A percentile compares a stretch with the other conserved stretches of the same genome.
phyloP scores from a whole-genome alignment of 2,797 vertebrate genomes.

The Tapirus indicus region DNA sequence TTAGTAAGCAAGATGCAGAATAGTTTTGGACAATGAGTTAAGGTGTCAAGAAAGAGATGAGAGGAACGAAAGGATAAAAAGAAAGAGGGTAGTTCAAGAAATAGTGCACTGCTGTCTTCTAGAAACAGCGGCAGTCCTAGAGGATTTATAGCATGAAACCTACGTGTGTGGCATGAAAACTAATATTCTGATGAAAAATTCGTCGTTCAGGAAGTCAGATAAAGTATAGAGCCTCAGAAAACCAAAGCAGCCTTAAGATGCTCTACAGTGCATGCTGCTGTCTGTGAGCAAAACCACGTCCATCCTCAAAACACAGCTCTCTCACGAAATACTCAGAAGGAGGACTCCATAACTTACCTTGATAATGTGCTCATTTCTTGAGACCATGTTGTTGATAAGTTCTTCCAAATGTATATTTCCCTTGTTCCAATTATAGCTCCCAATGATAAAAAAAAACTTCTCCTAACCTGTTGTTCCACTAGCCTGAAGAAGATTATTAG shows the following conservation, averaged over 20 bases:
- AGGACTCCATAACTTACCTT: accelerated
- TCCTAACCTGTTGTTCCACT: accelerated
- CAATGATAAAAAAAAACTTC: not conserved
- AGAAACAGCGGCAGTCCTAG: not conserved
- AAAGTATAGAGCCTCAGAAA: not conserved
- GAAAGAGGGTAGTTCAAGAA: no score
- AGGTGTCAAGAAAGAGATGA: not conserved
- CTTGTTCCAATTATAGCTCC: accelerated
- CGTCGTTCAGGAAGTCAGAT: accelerated
- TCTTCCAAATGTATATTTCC: not conserved
- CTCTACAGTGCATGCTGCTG: accelerated
- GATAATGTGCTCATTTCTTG: not conserved
- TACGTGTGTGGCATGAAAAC: accelerated
- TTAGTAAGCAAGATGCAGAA: not conserved
- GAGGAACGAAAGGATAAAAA: no score
- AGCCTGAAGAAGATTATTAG: not conserved
- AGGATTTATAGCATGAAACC: not conserved
- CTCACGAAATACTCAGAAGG: no score
- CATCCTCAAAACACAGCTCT: not conserved
- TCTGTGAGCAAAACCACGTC: not conserved
- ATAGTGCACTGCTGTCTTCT: accelerated
- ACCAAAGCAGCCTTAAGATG: not conserved
- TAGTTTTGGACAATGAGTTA: no score
- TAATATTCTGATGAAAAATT: not conserved
- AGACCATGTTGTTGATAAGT: not conserved